Base-by-base conservation (phyloP, 2,888 invertebrate genomes). In the Microctonus brassicae region DNA sequence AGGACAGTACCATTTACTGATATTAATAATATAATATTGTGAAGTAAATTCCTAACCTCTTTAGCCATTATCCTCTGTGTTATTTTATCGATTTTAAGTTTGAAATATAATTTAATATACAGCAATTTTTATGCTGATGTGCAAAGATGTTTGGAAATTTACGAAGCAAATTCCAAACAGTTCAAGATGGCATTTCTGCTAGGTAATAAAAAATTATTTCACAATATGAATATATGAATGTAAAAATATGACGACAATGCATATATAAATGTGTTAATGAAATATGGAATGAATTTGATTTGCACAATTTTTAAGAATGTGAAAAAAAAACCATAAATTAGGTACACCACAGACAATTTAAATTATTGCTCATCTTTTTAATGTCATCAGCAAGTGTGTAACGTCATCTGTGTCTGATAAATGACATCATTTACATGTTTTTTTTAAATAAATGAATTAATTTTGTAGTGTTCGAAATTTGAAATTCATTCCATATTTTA, bases 121-220 rank as follows among this genome's bases (percentile, higher is more conserved):
- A 24, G 3, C 22, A 7, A 2, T 10, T 24, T 13, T 11, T 22
- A 13, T 22, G 36, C n/a, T 61, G 1, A 20, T 13, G 36, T 39
- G 22, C 17, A 60, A 80, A 70, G 55, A 87, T 87, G 87, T 87
- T 87, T 80, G 86, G 85, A 34, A 80, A 79, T 55, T 75, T 87
- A 57, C 83, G 83, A 66, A 85, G 83, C 73, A 87, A 86, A 72
- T 85, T 87, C 72, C 86, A 87, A 70, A 86, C 84, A 5, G 84
- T 87, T 22, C 87, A 87, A 77, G 87, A 87, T 73, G 86, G 87
- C 36, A 83, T 87, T 78, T 86, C 87, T 7, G 86, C 87, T 39
- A 87, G 87, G 87, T 87, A 82, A 76, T 47, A 66, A 24, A 67
- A 24, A 26, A 67, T 53, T 10, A 72, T 39, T 53, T 47, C 0